Evolutionary conservation across 2,113 vertebrate species (phyloP), one percentile per base, ranked within the genome.

Genomic region (Orcinus orca): DNA sequence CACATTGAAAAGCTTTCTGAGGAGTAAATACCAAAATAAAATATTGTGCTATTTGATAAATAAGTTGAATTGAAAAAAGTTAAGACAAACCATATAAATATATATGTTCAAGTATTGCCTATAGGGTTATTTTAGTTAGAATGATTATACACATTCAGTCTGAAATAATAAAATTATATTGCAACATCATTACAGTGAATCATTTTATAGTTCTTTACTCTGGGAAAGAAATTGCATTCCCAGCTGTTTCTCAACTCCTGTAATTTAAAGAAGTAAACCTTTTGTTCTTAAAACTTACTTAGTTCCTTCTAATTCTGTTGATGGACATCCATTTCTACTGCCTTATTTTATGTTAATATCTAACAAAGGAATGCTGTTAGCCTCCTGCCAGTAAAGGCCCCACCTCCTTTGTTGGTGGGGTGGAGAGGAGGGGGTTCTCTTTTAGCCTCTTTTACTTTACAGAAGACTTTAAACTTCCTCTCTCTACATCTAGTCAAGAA

Each of bases 281-380:
- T 99, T 99, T 99, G 98, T 99, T 98, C 98, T 98, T 98, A 97
- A 98, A 98, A 98, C 98, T 98, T 98, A 98, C 98, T 98, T 98
- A 98, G 98, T 97, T 98, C 98, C 97, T 98, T 98, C 98, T 99
- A 98, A 98, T 98, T 98, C 98, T 99, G 97, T 97, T 99, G 99
- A 99, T 98, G 98, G 99, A 99, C 98, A 98, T 98, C 98, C 98
- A 99, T 98, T 98, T 98, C 98, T 98, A 89, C 98, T 80, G 97
- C 98, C 98, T 98, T 98, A 99, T 98, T 99, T 98, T 98, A 98
- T 99, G 98, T 98, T 98, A 98, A 99, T 98, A 98, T 98, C 98
- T 98, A 98, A 99, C 99, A 99, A 99, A 98, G 96, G 98, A 98
- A 97, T 97, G 97, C 98, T 98, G 98, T 98, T 98, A 98, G 98